phyloP scores from a whole-genome alignment of 35 echinoderm and acorn worm genomes.

The Patiria miniata region DNA sequence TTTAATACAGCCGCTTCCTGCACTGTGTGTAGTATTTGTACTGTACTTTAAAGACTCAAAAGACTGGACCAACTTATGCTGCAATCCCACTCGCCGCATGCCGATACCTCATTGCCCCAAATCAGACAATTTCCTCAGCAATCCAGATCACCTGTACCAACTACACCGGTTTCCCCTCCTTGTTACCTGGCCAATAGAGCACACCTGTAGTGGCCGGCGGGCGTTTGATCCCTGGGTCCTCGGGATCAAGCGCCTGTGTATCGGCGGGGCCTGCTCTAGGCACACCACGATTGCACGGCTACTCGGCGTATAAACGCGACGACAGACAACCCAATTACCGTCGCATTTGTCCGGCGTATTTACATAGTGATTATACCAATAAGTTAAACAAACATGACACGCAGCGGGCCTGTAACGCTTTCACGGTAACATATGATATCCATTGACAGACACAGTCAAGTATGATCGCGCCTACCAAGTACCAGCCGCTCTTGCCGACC shows the following conservation, averaged over 20 bases:
- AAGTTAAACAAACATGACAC: constrained; percentile 45
- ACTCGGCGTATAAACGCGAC: background rate
- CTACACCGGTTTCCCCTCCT: background rate
- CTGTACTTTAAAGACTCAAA: background rate
- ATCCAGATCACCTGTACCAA: constrained; percentile 7
- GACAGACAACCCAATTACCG: constrained; percentile 44
- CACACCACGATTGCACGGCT: too few species aligned
- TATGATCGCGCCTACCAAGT: background rate
- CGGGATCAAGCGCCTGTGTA: background rate
- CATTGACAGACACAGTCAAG: constrained; percentile 15
- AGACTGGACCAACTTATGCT: background rate
- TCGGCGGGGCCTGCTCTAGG: background rate
- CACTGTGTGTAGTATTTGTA: background rate
- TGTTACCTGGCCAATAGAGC: background rate
- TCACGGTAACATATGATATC: constrained; percentile 22
- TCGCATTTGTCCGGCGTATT: constrained; percentile 48
- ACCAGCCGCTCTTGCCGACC: background rate
- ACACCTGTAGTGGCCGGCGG: constrained; percentile 15
- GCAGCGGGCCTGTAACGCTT: constrained; percentile 40
- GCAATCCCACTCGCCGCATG: background rate
- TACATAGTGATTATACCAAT: constrained; percentile 49
- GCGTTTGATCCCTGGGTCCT: background rate
- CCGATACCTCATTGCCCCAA: background rate
- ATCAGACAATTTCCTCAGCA: constrained; percentile 3
- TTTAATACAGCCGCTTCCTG: too few species aligned